Conservation (phyloP, 2,113 vertebrate genomes). For the Zapus hudsonius region DNA sequence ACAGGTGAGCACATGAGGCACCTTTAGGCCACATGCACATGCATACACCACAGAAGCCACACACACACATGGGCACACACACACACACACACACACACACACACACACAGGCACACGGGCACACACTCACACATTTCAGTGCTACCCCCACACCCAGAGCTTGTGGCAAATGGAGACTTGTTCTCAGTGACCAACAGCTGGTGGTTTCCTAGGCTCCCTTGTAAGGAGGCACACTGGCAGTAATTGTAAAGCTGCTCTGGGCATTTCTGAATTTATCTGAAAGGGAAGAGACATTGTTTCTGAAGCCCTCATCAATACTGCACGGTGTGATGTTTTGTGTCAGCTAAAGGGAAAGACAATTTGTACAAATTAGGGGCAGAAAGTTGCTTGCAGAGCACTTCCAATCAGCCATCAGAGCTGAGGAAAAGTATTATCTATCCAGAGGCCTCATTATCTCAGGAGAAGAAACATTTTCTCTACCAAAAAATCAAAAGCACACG, state of each 20-base stretch:
- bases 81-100: too few species aligned
- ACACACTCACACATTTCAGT: too few species aligned
- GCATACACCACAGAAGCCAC: too few species aligned
- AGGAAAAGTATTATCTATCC: slow-evolving; percentile 9
- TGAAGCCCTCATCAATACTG: slow-evolving; percentile 7
- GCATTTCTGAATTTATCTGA: slow-evolving; percentile 32
- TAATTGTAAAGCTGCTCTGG: not conserved
- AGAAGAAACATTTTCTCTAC: slow-evolving; percentile 6
- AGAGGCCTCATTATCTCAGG: slow-evolving; percentile 28
- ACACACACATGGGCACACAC: too few species aligned
- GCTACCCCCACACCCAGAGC: not conserved
- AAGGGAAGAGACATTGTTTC: slow-evolving; percentile 33
- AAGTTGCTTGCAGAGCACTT: slow-evolving; percentile 11
- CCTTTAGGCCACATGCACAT: too few species aligned
- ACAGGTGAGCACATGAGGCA: too few species aligned
- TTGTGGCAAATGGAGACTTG: not conserved
- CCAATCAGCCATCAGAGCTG: not conserved
- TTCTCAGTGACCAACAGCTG: not conserved
- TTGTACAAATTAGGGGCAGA: slow-evolving; percentile 43
- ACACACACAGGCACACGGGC: too few species aligned
- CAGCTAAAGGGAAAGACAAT: slow-evolving; percentile 37
- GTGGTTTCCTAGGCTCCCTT: not conserved
- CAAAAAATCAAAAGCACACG: not conserved
- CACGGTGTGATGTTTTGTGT: not conserved
- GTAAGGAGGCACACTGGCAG: slow-evolving; percentile 28